Base-by-base conservation (phyloP, 2,888 invertebrate species). In the Dermolepida albohirtum region DNA sequence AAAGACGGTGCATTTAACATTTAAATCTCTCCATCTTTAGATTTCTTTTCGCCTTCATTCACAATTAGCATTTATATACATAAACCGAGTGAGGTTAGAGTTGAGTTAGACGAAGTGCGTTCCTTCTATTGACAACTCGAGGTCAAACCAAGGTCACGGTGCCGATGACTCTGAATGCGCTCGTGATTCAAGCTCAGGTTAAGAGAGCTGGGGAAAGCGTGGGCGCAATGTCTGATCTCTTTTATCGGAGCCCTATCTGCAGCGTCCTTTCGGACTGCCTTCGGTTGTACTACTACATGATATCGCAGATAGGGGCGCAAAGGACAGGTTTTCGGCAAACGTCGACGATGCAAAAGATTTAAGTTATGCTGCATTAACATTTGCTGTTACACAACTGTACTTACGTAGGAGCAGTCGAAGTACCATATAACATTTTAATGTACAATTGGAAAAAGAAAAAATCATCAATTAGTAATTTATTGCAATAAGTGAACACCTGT, bases 81-180 rank as follows among this genome's bases (percentile, higher is more conserved):
- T 73, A 71, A 67, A 67, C 66, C 70, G 67, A 65, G 57, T 47
- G 69, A 69, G 71, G 72, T 73, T 73, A 72, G 70, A 73, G 70
- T 72, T 71, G 70, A 72, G 71, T 70, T 71, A 72, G 72, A 73
- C 69, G 72, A 73, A 68, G 69, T 71, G 66, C 67, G 70, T 67
- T 72, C 70, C 68, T 70, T 65, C 72, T 68, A 74, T 73, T 73
- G 74, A 73, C 72, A 73, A 72, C 69, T 62, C 47, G 59, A 62
- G 77, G 76, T 76, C 74, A 76, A 74, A 74, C 72, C 77, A 77
- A 77, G 77, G 77, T 77, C 77, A 75, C 73, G 74, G 72, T 75
- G 77, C 73, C 77, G 76, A 76, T 76, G 77, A 77, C 77, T 74
- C 72, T 69, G 66, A 71, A 73, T 68, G 66, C 71, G 73, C 72